These are phyloP conservation scores for Drosophila pseudotakahashii DNA, from an alignment of 2,888 invertebrate genomes.

Conservation along the genomic window DNA sequence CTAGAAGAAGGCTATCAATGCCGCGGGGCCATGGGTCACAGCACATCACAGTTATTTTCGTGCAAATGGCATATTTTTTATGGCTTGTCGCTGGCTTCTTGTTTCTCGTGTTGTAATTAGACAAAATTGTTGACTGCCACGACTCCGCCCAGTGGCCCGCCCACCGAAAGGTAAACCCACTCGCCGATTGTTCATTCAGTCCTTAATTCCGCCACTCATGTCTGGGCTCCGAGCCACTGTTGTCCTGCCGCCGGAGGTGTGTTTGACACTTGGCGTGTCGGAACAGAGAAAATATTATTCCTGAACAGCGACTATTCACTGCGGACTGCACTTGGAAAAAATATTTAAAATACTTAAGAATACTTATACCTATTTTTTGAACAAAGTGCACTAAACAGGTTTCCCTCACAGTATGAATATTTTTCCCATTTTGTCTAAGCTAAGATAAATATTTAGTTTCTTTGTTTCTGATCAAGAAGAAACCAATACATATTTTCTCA, in stretches of 20 bases:
- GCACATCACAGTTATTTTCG: slow-evolving; percentile 62
- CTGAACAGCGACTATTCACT: slow-evolving; percentile 7
- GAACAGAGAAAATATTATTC: slow-evolving; percentile 42
- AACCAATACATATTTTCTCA: no score
- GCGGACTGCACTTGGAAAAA: slow-evolving; percentile 1
- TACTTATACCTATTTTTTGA: no score
- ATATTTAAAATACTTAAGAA: no score
- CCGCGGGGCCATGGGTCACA: slow-evolving; percentile 38
- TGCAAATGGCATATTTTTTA: slow-evolving; percentile 66
- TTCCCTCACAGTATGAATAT: no score
- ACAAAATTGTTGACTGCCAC: slow-evolving; percentile 61
- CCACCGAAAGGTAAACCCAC: slow-evolving; percentile 5
- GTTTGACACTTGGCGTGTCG: slow-evolving; percentile 51
- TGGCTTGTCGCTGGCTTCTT: slow-evolving; percentile 49
- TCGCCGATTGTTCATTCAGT: slow-evolving; percentile 20
- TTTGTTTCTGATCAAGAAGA: no score
- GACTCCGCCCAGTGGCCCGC: slow-evolving; percentile 34
- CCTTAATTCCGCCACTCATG: slow-evolving; percentile 26
- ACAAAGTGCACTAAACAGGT: no score
- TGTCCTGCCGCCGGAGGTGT: slow-evolving; percentile 39
- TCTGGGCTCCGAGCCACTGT: slow-evolving; percentile 4
- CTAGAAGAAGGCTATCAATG: slow-evolving; percentile 27
- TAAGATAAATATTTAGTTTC: no score
- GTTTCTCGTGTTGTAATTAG: slow-evolving; percentile 53
- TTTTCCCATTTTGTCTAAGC: no score